Conservation (phyloP, 92 coral and sea anemone genomes). For the Epizoanthus scotinus region DNA sequence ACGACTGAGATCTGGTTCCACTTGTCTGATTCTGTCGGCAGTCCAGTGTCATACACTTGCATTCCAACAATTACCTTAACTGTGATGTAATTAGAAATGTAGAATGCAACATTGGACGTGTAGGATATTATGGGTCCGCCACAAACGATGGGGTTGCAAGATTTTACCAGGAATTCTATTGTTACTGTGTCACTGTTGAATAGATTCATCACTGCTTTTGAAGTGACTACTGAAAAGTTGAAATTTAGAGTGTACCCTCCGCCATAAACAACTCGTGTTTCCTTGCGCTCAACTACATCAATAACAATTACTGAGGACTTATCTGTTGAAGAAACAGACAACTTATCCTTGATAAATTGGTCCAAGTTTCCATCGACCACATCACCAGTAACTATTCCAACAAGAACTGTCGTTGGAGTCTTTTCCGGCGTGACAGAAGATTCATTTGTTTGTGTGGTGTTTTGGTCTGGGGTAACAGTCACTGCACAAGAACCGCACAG, state of each 20-base stretch:
- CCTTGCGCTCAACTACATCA: slow-evolving; percentile 43
- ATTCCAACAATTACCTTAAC: slow-evolving; percentile 56
- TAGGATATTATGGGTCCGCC: slow-evolving; percentile 67
- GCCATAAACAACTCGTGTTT: slow-evolving; percentile 60
- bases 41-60: slow-evolving; percentile 49
- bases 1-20: slow-evolving; percentile 71
- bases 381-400: slow-evolving; percentile 30
- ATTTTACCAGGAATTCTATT: slow-evolving; percentile 51
- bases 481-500: slow-evolving; percentile 51
- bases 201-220: slow-evolving; percentile 43
- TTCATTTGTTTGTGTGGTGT: slow-evolving; percentile 27
- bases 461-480: slow-evolving; percentile 11
- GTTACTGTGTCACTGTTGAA: slow-evolving; percentile 47
- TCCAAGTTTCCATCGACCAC: slow-evolving; percentile 22
- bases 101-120: slow-evolving; percentile 50
- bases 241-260: slow-evolving; percentile 58
- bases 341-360: slow-evolving; percentile 28
- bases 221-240: slow-evolving; percentile 56
- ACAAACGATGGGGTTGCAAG: slow-evolving; percentile 52
- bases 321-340: slow-evolving; percentile 20
- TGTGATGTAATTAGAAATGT: slow-evolving; percentile 54
- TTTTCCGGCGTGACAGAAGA: slow-evolving; percentile 18
- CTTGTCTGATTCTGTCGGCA: slow-evolving; percentile 45
- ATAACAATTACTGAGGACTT: slow-evolving; percentile 39
- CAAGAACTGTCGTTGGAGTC: slow-evolving; percentile 30